Base-by-base conservation (phyloP, 2,113 vertebrate species). In the Cairina moschata region DNA sequence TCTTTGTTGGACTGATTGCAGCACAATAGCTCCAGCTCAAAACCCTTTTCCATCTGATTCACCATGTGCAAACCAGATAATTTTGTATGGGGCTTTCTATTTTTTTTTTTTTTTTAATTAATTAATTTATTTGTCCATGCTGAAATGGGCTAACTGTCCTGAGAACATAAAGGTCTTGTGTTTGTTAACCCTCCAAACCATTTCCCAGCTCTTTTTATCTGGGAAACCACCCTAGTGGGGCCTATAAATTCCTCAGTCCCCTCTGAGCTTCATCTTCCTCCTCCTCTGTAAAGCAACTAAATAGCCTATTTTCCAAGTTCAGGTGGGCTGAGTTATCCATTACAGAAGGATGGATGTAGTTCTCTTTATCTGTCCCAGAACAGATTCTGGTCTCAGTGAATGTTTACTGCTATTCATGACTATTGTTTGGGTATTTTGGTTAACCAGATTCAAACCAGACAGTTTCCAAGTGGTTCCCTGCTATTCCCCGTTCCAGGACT, bases 281-380 rank as follows among this genome's bases (percentile, higher is more conserved):
- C 34, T 90, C 86, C 21, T 81, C 26, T 60, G n/a, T 29, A 78
- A 78, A 75, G 18, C 25, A 67, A 68, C 21, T 52, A 72, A 93
- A 72, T 5, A 65, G 3, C 6, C 25, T 48, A 4, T 60, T 63
- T 40, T 40, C 68, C 76, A 83, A 18, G 46, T 81, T 79, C 60
- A 77, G 42, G 26, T 75, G 16, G 38, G 34, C 32, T 93, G 83
- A 93, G 78, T 96, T 84, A 75, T 88, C 91, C 76, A 68, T 79
- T 76, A 83, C 21, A 67, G 48, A 56, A 42, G 67, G 46, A 83
- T 80, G 31, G 83, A 88, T 4, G 23, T 40, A 80, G 44, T 31
- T 73, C 28, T 77, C 87, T 77, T 88, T 40, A 50, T 77, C 56
- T 48, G 29, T 90, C 79, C 73, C 52, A 68, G 88, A 86, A 93